A percentile compares a stretch with the other conserved stretches of the same genome.
Conservation (phyloP, 2,888 invertebrate species). For the Pyrrhosoma nymphula region DNA sequence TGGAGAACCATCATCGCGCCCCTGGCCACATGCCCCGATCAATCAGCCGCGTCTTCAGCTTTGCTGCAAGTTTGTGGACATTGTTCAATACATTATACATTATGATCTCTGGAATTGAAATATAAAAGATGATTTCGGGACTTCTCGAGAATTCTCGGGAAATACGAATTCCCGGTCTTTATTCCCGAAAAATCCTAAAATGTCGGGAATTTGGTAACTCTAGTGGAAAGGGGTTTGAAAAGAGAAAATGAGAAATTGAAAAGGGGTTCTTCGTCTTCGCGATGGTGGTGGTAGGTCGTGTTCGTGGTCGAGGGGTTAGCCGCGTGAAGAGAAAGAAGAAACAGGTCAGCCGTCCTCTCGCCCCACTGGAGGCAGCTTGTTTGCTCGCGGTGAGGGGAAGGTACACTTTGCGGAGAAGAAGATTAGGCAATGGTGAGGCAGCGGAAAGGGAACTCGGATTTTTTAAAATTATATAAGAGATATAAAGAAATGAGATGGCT, state of each 20-base stretch:
- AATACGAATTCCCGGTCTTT: no score
- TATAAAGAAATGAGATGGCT: not conserved
- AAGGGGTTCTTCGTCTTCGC: not conserved
- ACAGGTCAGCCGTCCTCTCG: slow-evolving; percentile 11
- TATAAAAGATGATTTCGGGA: no score
- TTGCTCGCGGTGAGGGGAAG: not conserved
- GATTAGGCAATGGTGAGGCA: not conserved
- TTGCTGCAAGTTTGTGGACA: no score
- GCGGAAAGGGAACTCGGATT: not conserved
- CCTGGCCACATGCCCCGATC: no score
- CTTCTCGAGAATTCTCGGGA: not conserved
- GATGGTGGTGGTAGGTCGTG: not conserved
- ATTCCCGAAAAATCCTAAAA: no score
- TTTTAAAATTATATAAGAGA: not conserved
- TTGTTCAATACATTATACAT: no score
- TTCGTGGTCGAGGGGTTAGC: no score
- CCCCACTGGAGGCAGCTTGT: not conserved
- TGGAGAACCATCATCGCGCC: no score
- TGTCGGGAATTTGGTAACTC: no score
- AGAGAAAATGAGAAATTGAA: not conserved
- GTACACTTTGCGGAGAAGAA: not conserved
- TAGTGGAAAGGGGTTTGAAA: not conserved
- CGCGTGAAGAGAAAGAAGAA: not conserved
- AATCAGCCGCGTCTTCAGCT: no score
- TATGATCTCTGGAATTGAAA: no score